Evolutionary conservation across 1,140 invertebrate genomes (phyloP), one percentile per base, ranked within the genome.

Genomic region (Rhyzopertha dominica): DNA sequence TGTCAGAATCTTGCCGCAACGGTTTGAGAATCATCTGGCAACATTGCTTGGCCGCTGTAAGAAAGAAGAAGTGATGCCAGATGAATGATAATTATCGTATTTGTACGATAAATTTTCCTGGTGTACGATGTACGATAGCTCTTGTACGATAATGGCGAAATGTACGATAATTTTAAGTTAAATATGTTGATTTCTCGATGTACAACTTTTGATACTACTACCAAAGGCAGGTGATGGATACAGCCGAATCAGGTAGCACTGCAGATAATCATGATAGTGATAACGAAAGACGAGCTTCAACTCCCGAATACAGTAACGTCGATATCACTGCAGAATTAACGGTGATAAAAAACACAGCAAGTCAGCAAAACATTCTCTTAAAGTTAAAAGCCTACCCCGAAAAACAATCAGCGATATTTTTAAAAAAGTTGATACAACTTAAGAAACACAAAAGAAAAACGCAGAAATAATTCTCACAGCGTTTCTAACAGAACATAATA

Each of bases 401-500:
- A 16, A 19, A 22, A 18, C 30, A 9, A 35, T 24, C 16, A 31
- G n/a, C n/a, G 14, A 9, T 9, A 23, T 20, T 36, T 31, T 29
- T 16, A 31, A 32, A 42, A 42, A 42, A 20, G 12, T 42, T 24
- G 19, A 18, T n/a, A 42, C 30, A 9, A 31, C 28, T 8, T 10
- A n/a, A 12, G n/a, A 19, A 22, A 35, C 7, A n/a, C 12, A 16
- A 35, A 35, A n/a, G 41, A 22, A 8, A 43, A 13, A 12, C 16
- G 41, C 43, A 10, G 43, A 39, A 46, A n/a, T 46, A 30, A 39
- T 20, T 13, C 31, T 38, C 22, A n/a, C 24, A 14, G 43, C 25
- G 16, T 46, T 46, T 22, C 3, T 46, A 8, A 26, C 34, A 16
- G 43, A 46, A 46, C 43, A 46, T 19, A 46, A 46, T 46, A 46